Percentiles rank a stretch among this genome's conserved stretches.
These are phyloP conservation scores for Monopterus albus DNA, from an alignment of 2,113 vertebrate genomes.

Conservation along the genomic window DNA sequence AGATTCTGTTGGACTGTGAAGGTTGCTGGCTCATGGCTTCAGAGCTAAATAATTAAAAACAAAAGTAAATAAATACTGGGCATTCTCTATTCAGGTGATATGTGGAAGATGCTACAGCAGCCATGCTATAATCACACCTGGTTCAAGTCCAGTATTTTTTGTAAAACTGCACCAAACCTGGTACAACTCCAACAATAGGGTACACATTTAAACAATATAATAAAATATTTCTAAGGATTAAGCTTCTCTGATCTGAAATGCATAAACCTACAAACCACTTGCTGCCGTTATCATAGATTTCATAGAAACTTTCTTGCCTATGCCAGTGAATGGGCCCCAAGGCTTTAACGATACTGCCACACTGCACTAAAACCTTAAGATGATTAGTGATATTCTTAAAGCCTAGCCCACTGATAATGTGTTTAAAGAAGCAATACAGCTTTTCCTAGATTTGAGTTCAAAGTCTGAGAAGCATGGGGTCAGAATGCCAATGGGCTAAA, in stretches of 20 bases:
- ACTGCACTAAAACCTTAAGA: constrained; percentile 84
- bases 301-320: constrained; percentile 42
- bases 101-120: not conserved
- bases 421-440: constrained; percentile 86
- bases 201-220: not conserved
- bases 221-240: not conserved
- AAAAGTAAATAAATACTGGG: not conserved
- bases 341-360: constrained; percentile 71
- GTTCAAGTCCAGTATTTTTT: constrained; percentile 1
- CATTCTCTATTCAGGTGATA: not conserved
- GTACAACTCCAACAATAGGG: not conserved
- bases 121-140: not conserved
- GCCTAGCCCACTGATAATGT: constrained; percentile 84
- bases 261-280: constrained; percentile 19
- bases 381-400: constrained; percentile 85
- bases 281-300: constrained; percentile 35
- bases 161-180: not conserved
- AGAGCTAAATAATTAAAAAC: constrained; percentile 23
- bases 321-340: constrained; percentile 69
- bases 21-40: not conserved
- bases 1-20: constrained; percentile 1
- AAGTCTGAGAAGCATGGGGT: constrained; percentile 84
- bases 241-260: constrained; percentile 9
- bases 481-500: constrained; percentile 86
- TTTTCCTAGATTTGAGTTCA: constrained; percentile 85